phyloP scores from a whole-genome alignment of 2,888 invertebrate species.

The Agriopis aurantiaria region DNA sequence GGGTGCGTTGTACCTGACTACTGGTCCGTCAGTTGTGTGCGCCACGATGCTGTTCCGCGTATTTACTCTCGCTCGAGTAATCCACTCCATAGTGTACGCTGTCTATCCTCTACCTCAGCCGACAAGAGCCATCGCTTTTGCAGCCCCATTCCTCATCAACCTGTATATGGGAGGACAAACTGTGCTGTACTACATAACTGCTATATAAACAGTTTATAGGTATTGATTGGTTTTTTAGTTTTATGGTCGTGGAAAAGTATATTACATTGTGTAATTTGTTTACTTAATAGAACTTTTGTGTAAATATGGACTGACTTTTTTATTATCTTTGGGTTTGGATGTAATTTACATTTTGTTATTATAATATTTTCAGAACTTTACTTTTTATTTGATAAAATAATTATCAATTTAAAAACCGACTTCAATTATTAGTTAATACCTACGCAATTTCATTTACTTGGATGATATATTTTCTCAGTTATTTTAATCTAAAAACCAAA shows the following conservation, averaged over 20 bases:
- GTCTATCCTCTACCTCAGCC: slow-evolving; percentile 87
- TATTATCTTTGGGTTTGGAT: too few species aligned
- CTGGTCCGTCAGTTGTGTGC: slow-evolving; percentile 79
- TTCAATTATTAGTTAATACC: too few species aligned
- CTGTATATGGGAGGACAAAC: slow-evolving; percentile 73
- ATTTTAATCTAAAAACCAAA: too few species aligned
- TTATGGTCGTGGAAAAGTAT: neutral
- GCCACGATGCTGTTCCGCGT: slow-evolving; percentile 76
- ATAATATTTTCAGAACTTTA: neutral
- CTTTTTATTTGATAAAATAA: too few species aligned
- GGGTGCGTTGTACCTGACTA: slow-evolving; percentile 87
- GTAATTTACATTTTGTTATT: neutral
- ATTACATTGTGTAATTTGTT: neutral
- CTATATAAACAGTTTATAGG: slow-evolving; percentile 48
- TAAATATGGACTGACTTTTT: neutral
- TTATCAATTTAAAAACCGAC: too few species aligned
- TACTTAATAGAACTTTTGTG: too few species aligned
- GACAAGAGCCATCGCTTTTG: slow-evolving; percentile 68
- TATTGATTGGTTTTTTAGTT: neutral
- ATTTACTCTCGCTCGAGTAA: slow-evolving; percentile 84
- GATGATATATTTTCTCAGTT: too few species aligned
- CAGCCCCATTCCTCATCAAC: slow-evolving; percentile 59
- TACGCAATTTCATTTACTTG: too few species aligned
- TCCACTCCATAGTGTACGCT: slow-evolving; percentile 89
- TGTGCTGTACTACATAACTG: slow-evolving; percentile 59